Evolutionary conservation across 2,113 vertebrate genomes (phyloP).

Genomic region (Coturnix japonica): DNA sequence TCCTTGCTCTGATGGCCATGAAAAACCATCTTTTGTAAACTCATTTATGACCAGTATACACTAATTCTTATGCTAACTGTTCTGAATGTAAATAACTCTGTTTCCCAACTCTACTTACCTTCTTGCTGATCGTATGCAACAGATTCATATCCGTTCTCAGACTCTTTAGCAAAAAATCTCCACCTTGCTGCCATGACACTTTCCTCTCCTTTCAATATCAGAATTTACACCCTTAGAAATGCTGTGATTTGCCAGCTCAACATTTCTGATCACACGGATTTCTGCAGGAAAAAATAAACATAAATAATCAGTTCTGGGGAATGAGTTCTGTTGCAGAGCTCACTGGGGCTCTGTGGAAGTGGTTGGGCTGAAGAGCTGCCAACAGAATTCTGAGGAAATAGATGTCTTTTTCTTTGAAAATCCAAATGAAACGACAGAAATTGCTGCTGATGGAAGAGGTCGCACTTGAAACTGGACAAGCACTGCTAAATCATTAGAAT

Average conservation of each 20-base stretch:
- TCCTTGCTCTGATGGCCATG: background rate
- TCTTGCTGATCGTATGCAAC: background rate
- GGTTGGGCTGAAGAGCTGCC: background rate
- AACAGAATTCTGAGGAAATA: background rate
- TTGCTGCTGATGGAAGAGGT: background rate
- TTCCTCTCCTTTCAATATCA: background rate
- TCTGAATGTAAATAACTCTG: background rate
- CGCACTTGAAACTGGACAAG: background rate
- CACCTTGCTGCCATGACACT: background rate
- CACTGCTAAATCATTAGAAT: background rate
- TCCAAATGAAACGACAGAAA: background rate
- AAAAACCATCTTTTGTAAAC: background rate
- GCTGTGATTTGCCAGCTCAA: background rate
- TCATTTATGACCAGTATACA: background rate
- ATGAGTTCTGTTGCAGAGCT: background rate
- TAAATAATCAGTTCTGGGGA: background rate
- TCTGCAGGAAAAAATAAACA: background rate
- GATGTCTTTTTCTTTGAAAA: background rate
- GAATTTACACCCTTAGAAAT: constrained; percentile 8
- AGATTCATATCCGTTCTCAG: background rate
- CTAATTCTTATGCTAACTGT: background rate
- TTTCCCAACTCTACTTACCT: background rate
- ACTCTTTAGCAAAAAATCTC: background rate
- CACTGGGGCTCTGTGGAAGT: background rate
- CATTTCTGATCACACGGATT: background rate